These are phyloP conservation scores for Eulemur rufifrons DNA, from an alignment of 2,113 vertebrate genomes.

Conservation along the genomic window DNA sequence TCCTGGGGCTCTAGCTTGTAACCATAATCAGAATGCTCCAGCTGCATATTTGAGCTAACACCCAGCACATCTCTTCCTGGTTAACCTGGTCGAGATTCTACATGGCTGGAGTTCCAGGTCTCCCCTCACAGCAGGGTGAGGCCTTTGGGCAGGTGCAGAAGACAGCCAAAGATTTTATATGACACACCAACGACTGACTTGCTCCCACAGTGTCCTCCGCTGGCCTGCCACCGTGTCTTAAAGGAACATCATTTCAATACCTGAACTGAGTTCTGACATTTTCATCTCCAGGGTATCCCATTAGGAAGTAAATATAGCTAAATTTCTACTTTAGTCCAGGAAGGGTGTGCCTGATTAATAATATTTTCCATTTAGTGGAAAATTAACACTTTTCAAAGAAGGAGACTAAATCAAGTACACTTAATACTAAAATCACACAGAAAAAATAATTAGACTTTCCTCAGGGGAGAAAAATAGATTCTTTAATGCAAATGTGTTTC, in stretches of 20 bases:
- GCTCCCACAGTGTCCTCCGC: not conserved
- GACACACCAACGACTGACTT: not conserved
- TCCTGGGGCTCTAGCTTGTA: not conserved
- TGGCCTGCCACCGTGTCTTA: not conserved
- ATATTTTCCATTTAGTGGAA: not conserved
- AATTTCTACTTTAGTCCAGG: not conserved
- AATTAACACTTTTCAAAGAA: slow-evolving; percentile 16
- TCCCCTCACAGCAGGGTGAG: not conserved
- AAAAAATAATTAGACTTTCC: not conserved
- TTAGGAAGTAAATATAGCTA: not conserved
- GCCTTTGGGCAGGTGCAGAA: not conserved
- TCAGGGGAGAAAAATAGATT: not conserved
- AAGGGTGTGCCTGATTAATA: not conserved
- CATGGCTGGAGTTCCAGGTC: too few relatives aligned
- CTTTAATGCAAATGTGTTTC: not conserved
- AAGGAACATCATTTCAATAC: not conserved
- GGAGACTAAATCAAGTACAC: not conserved
- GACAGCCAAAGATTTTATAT: not conserved
- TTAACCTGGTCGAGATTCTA: too few relatives aligned
- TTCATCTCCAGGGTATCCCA: not conserved
- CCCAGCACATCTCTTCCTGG: not conserved
- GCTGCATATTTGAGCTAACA: not conserved
- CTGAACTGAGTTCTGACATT: not conserved
- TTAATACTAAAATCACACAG: not conserved
- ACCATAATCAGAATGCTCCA: not conserved